Percentiles rank a stretch among this genome's conserved stretches.
Conservation (phyloP, 1,140 invertebrate species). For the Bombus waltoni region DNA sequence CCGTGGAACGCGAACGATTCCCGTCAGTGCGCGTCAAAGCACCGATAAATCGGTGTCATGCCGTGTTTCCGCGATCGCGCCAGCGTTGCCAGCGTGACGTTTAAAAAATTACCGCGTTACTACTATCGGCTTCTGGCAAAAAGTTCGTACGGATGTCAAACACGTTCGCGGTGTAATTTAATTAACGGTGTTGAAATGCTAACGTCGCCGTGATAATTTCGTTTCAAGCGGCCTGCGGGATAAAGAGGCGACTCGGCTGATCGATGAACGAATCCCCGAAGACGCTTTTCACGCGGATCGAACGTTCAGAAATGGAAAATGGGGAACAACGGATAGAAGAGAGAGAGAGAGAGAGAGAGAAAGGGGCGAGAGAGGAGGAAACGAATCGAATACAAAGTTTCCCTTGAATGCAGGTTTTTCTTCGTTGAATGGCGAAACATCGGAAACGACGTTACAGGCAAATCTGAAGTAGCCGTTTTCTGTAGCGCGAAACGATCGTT, state of each 20-base stretch:
- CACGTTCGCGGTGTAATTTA: constrained; percentile 33
- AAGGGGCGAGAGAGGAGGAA: background rate
- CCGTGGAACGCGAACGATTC: background rate
- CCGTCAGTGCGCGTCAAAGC: background rate
- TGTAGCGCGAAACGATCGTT: constrained; percentile 17
- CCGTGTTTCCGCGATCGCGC: too few species aligned
- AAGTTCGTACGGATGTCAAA: constrained; percentile 27
- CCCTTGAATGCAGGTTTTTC: background rate
- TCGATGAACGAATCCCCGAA: constrained; percentile 31
- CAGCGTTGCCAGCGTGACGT: background rate
- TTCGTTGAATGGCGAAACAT: background rate
- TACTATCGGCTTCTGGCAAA: background rate
- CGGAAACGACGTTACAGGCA: background rate
- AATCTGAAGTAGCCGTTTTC: background rate
- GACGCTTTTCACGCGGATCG: constrained; percentile 3
- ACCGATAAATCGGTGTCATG: background rate
- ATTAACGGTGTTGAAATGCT: constrained; percentile 22
- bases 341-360: background rate
- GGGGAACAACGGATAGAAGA: too few species aligned
- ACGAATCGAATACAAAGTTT: background rate
- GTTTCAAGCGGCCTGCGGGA: background rate
- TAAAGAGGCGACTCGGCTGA: background rate
- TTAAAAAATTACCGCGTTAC: background rate
- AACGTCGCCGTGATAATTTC: constrained; percentile 26
- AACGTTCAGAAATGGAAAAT: background rate